Evolutionary conservation across 2,113 vertebrate genomes (phyloP), one percentile per base, ranked within the genome.

Genomic region (Acanthisitta chloris): DNA sequence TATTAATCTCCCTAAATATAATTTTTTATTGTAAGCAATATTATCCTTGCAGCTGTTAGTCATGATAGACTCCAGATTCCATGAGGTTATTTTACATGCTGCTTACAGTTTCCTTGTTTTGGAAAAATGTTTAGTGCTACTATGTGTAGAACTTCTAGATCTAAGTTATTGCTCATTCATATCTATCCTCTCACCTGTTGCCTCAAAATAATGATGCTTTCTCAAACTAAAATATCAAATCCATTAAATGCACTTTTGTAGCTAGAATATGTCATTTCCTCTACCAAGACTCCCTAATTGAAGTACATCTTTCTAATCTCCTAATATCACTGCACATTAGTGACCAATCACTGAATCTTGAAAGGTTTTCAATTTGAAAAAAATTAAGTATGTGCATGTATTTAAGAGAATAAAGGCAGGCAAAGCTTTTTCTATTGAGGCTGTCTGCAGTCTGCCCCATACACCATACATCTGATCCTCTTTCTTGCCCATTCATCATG

Each of bases 301-400:
- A 61, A 51, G 8, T 19, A 25, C 3, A 48, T 31, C 14, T 86
- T 86, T 79, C 51, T 20, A 66, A 62, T 49, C 31, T 17, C 18
- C 11, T 57, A 46, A 23, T 43, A 52, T 42, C 15, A 42, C 8
- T 70, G 42, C 28, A 33, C 4, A 12, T 71, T 62, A 71, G 31
- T n/a, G 21, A 43, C 12, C 4, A 36, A 2, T 12, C 10, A 46
- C 40, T 57, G 33, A 57, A 25, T 81, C n/a, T 13, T 34, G 6
- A 34, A 26, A 9, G 15, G 33, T 76, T 81, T 81, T 46, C 4
- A 33, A 2, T 73, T 85, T 33, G 38, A 78, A 52, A 6, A 61
- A 46, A 71, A 31, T 31, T 0, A 59, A 46, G 13, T 21, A 4
- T 0, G 0, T 70, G 4, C 3, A 16, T 40, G 4, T 40, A 5